These are phyloP conservation scores for Drosophila willistoni DNA, from an alignment of 1,140 invertebrate genomes.

Conservation along the genomic window DNA sequence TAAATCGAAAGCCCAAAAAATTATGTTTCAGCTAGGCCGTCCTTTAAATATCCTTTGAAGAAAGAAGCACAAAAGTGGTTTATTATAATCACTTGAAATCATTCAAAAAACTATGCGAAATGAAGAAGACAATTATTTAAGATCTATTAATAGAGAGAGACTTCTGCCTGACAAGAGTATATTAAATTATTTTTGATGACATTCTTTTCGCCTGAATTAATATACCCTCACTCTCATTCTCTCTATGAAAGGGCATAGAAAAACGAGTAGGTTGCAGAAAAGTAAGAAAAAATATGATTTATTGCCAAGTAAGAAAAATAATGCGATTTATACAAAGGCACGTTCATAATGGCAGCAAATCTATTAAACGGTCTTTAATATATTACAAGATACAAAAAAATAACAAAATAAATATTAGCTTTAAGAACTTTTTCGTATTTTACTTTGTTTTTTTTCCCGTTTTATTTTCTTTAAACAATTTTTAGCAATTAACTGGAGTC, in stretches of 20 bases:
- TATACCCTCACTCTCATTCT: not conserved
- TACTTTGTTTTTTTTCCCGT: not conserved
- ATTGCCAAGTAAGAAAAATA: slow-evolving; percentile 38
- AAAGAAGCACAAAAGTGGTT: no score
- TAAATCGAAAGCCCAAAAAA: slow-evolving; percentile 33
- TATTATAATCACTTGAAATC: no score
- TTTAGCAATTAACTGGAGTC: slow-evolving; percentile 31
- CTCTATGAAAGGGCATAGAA: not conserved
- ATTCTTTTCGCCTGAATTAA: not conserved
- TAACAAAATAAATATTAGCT: slow-evolving; percentile 29
- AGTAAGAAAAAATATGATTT: slow-evolving; percentile 50
- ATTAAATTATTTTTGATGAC: no score
- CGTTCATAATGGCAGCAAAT: slow-evolving; percentile 34
- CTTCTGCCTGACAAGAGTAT: no score
- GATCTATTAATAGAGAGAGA: no score
- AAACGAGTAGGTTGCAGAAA: not conserved
- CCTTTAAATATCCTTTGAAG: no score
- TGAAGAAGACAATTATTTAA: no score
- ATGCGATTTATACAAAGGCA: slow-evolving; percentile 52
- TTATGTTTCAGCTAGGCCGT: no score
- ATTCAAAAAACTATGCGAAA: no score
- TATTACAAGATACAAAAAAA: not conserved
- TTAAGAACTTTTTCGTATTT: slow-evolving; percentile 8
- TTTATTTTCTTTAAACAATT: not conserved
- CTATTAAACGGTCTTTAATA: slow-evolving; percentile 44